Conservation (phyloP, 2,888 invertebrate genomes). For the Acanthosepion lycidas region DNA sequence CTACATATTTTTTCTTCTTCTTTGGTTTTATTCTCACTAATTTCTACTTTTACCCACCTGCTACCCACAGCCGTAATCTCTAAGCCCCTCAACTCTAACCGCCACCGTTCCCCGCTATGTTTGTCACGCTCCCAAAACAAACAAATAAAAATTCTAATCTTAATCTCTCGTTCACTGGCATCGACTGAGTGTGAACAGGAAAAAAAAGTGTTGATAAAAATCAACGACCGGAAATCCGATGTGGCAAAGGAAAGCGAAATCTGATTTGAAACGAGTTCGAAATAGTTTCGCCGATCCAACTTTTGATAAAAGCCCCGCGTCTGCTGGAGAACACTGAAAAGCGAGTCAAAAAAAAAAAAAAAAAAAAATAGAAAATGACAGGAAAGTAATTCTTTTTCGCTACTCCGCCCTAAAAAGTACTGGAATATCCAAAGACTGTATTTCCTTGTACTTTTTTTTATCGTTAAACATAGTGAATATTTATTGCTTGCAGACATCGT, state of each 20-base stretch:
- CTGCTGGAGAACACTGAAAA: not conserved
- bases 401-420: not conserved
- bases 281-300: slow-evolving; percentile 33
- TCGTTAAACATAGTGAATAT: not conserved
- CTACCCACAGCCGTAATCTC: not conserved
- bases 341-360: not conserved
- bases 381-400: not conserved
- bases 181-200: not conserved
- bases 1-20: not conserved
- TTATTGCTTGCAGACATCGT: no score
- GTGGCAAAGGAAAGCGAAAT: slow-evolving; percentile 33
- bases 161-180: not conserved
- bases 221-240: slow-evolving; percentile 11
- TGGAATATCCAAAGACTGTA: not conserved
- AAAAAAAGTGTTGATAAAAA: not conserved
- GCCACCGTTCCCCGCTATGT: not conserved
- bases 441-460: not conserved
- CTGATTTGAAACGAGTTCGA: slow-evolving; percentile 22
- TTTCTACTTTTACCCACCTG: not conserved
- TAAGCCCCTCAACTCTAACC: not conserved
- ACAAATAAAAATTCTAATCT: slow-evolving; percentile 33
- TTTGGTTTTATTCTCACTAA: not conserved
- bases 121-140: not conserved
- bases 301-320: not conserved
- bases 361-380: not conserved